phyloP scores from a whole-genome alignment of 2,888 invertebrate species.

The Drosophila paranaensis region DNA sequence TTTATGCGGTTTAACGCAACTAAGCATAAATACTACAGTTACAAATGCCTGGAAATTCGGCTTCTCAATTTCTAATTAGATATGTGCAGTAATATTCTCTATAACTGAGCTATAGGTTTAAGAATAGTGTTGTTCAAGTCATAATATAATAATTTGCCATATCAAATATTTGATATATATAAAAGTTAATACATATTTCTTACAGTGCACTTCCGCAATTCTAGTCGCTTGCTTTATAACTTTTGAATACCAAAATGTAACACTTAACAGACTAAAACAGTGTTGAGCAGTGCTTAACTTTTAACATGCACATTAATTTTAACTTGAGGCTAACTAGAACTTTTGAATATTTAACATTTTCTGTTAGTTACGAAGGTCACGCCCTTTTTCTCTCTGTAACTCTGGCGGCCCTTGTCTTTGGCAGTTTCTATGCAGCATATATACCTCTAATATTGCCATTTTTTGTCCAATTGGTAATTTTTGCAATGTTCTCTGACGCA shows the following conservation, averaged over 20 bases:
- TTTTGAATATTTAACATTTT: not conserved
- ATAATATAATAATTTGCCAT: too few species aligned
- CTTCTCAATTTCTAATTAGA: too few species aligned
- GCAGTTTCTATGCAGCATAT: not conserved
- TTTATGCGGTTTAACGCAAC: not conserved
- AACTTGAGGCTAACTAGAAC: not conserved
- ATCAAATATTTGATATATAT: too few species aligned
- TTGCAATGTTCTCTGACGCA: conserved; percentile 47
- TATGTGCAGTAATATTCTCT: too few species aligned
- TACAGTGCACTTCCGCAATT: not conserved
- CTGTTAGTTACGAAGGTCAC: too few species aligned
- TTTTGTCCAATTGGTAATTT: conserved; percentile 31
- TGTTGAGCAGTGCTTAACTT: not conserved
- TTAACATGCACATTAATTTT: not conserved
- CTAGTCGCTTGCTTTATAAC: not conserved
- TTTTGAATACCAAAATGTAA: not conserved
- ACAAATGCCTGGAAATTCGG: too few species aligned
- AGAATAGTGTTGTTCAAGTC: too few species aligned
- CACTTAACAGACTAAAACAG: not conserved
- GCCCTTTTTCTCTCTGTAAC: conserved; percentile 10
- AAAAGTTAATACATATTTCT: not conserved
- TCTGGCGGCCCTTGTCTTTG: not conserved
- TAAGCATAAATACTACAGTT: too few species aligned
- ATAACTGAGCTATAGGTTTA: too few species aligned
- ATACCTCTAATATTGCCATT: not conserved